Evolutionary conservation across 92 coral and sea anemone genomes (phyloP).

Genomic region (Siderastrea radians): DNA sequence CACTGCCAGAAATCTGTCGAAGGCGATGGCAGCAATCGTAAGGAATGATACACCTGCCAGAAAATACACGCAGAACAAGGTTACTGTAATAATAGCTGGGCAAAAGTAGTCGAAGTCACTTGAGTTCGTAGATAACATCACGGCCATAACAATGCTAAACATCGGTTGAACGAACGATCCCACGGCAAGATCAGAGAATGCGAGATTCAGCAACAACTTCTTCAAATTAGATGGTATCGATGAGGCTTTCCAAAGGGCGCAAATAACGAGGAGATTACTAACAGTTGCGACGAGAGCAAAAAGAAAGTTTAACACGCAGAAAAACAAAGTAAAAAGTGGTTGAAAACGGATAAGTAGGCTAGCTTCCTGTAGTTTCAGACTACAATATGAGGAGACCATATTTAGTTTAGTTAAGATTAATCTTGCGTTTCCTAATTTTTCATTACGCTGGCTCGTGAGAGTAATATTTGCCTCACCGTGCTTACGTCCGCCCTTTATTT

Average conservation of each 20-base stretch:
- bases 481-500: too few relatives aligned
- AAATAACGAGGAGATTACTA: not conserved
- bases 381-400: too few relatives aligned
- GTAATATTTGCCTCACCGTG: too few relatives aligned
- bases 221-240: not conserved
- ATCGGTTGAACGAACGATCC: not conserved
- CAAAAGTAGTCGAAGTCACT: not conserved
- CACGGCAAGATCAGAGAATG: constrained; percentile 4
- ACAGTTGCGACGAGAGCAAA: not conserved
- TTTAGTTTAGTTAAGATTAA: too few relatives aligned
- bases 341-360: too few relatives aligned
- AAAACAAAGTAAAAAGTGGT: too few relatives aligned
- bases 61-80: not conserved
- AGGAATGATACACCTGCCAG: not conserved
- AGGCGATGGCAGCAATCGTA: not conserved
- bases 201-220: constrained; percentile 18
- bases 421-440: too few relatives aligned
- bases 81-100: not conserved
- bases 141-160: not conserved
- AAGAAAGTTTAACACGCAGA: not conserved
- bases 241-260: not conserved
- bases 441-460: too few relatives aligned
- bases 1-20: not conserved
- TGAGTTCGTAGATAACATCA: not conserved
- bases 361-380: too few relatives aligned